A percentile compares a stretch with the other conserved stretches of the same genome.
Conservation (phyloP, 2,797 vertebrate genomes). For the Meriones psammophilus region DNA sequence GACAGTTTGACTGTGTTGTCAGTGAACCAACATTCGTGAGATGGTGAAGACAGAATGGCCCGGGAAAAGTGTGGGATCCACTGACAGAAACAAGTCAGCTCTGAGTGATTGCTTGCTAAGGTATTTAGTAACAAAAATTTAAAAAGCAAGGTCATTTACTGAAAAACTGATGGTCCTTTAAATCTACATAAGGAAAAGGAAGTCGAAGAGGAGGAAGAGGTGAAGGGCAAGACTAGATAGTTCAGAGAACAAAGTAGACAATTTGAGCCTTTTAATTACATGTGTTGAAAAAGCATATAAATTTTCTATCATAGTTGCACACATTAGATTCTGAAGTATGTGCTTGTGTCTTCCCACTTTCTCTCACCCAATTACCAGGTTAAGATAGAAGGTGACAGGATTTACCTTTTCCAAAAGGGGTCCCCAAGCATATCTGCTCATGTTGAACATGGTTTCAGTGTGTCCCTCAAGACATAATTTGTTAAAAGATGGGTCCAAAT, state of each 20-base stretch:
- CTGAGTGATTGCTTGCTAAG: not conserved
- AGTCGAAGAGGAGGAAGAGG: not conserved
- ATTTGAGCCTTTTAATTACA: not conserved
- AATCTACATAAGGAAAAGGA: not conserved
- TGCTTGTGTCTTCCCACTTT: not conserved
- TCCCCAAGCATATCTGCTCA: not conserved
- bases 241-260: not conserved
- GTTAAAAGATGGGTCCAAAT: not conserved
- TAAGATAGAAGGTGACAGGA: not conserved
- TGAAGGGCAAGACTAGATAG: not conserved
- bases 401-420: conserved; percentile 10
- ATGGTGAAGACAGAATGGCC: conserved; percentile 29
- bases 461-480: not conserved
- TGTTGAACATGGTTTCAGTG: not conserved
- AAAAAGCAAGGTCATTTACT: not conserved
- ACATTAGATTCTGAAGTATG: not conserved
- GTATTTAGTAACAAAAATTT: conserved; percentile 25
- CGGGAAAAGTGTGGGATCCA: not conserved
- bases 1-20: conserved; percentile 43
- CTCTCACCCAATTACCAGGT: not conserved
- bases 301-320: not conserved
- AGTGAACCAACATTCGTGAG: not conserved
- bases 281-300: not conserved
- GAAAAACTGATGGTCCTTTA: not conserved
- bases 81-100: conserved; percentile 40